Percentiles rank a stretch among this genome's conserved stretches.
These are phyloP conservation scores for Acleris literana DNA, from an alignment of 2,888 invertebrate genomes.

Conservation along the genomic window DNA sequence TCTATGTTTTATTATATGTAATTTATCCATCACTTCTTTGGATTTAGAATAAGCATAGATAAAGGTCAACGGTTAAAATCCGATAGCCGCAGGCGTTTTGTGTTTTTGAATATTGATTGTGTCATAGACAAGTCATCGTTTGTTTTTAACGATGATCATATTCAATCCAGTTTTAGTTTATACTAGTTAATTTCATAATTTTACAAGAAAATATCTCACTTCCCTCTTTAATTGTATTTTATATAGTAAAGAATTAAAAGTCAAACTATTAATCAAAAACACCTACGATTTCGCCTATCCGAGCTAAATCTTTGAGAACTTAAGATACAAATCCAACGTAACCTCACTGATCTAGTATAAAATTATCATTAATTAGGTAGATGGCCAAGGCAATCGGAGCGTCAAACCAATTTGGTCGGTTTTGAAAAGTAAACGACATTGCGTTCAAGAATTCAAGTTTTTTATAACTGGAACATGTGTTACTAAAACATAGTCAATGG, in stretches of 20 bases:
- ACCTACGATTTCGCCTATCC: too few relatives aligned
- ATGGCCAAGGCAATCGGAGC: slow-evolving; percentile 22
- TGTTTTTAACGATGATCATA: slow-evolving; percentile 20
- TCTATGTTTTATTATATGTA: slow-evolving; percentile 9
- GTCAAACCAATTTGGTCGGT: slow-evolving; percentile 16
- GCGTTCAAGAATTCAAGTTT: slow-evolving; percentile 28
- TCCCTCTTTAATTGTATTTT: background rate
- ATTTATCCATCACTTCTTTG: slow-evolving; percentile 4
- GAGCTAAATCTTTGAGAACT: background rate
- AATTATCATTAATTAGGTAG: slow-evolving; percentile 26
- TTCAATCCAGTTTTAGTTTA: background rate
- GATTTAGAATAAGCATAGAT: slow-evolving; percentile 1
- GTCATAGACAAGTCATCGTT: slow-evolving; percentile 21
- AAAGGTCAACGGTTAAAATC: slow-evolving; percentile 11
- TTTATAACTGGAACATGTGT: slow-evolving; percentile 14
- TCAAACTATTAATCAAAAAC: too few relatives aligned
- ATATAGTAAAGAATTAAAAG: background rate
- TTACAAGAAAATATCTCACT: too few relatives aligned
- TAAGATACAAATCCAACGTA: background rate
- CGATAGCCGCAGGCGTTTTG: slow-evolving; percentile 5
- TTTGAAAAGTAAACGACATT: slow-evolving; percentile 38
- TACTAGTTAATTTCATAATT: background rate
- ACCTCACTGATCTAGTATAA: slow-evolving; percentile 12
- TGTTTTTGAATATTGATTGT: slow-evolving; percentile 13
- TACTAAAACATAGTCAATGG: background rate